Conservation (phyloP, 2,113 vertebrate genomes). For the Eulemur rufifrons region DNA sequence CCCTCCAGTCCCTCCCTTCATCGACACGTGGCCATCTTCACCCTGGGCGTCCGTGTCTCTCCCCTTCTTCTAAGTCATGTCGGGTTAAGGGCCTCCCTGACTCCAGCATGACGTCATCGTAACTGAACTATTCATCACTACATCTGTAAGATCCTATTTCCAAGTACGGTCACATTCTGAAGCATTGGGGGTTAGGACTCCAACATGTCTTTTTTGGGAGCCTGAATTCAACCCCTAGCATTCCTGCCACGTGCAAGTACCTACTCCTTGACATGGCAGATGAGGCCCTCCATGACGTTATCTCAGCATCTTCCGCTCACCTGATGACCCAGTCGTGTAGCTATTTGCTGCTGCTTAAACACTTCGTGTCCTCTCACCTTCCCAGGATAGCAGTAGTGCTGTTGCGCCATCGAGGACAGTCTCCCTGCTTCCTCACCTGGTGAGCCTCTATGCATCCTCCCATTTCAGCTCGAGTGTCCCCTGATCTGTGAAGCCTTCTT, state of each 20-base stretch:
- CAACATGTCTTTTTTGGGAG: neutral
- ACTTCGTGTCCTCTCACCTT: neutral
- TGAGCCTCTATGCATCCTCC: neutral
- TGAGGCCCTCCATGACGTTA: neutral
- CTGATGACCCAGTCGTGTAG: neutral
- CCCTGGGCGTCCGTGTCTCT: neutral
- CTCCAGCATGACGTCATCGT: neutral
- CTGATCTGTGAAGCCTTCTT: neutral
- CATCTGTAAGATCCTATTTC: neutral
- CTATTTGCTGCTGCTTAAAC: neutral
- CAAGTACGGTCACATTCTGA: neutral
- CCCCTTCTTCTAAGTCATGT: neutral
- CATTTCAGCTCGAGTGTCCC: neutral
- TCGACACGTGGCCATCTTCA: accelerated
- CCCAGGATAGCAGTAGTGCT: neutral
- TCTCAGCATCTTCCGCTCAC: neutral
- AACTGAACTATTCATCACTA: neutral
- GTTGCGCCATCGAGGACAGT: neutral
- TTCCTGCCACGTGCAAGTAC: neutral
- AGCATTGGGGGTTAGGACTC: neutral
- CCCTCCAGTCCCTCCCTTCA: accelerated
- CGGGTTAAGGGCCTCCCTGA: neutral
- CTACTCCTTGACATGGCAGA: neutral
- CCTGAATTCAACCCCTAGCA: neutral
- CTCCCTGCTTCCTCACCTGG: neutral